These are phyloP conservation scores for Pelobates cultripes DNA, from an alignment of 2,797 vertebrate genomes.

Conservation along the genomic window DNA sequence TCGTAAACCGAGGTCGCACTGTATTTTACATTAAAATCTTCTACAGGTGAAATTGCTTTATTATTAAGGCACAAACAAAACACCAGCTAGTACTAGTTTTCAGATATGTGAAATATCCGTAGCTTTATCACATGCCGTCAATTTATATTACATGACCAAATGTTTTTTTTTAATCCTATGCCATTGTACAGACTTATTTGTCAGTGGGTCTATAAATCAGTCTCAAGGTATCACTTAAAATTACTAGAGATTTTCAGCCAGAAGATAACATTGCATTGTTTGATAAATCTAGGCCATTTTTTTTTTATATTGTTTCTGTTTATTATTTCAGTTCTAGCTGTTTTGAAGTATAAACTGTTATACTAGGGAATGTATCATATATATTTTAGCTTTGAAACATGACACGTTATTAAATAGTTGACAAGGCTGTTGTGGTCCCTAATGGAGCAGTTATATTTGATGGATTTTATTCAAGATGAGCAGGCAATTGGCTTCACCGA, in stretches of 20 bases:
- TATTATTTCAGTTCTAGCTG: not conserved
- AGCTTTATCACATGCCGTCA: no score
- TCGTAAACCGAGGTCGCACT: no score
- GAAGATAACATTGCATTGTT: not conserved
- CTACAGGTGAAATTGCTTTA: no score
- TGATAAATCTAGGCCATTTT: not conserved
- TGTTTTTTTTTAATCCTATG: not conserved
- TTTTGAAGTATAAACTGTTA: not conserved
- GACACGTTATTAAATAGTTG: not conserved
- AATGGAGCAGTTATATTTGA: slow-evolving; percentile 5
- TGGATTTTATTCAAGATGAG: not conserved
- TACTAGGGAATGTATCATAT: not conserved
- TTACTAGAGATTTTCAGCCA: not conserved
- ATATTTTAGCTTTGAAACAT: slow-evolving; percentile 1
- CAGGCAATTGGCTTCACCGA: not conserved
- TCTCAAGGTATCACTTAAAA: not conserved
- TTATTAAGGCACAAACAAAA: no score
- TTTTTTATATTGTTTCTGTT: not conserved
- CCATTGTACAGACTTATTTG: not conserved
- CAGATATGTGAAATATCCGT: no score
- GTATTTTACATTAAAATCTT: no score
- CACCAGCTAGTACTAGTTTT: no score
- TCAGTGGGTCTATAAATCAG: not conserved
- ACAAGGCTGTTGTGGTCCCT: not conserved
- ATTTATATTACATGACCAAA: not conserved